Conservation (phyloP, 2,888 invertebrate genomes). For the Trichogramma evanescens region DNA sequence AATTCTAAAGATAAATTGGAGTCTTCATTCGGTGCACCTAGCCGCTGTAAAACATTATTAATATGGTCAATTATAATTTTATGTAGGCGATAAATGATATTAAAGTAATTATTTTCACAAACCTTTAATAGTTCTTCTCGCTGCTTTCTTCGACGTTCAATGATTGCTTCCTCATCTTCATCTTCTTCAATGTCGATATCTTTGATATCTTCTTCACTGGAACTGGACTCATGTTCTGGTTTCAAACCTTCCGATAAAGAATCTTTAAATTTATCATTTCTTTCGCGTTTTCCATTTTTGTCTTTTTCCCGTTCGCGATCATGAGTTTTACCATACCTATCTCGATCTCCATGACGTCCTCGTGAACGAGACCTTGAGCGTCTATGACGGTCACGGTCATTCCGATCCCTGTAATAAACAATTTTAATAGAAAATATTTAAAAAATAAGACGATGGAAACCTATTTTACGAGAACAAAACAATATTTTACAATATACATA, state of each 20-base stretch:
- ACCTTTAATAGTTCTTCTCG: constrained; percentile 83
- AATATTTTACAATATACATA: constrained; percentile 19
- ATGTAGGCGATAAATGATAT: not conserved
- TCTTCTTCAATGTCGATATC: constrained; percentile 76
- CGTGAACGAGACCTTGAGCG: constrained; percentile 28
- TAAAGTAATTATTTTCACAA: not conserved
- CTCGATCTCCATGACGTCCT: constrained; percentile 41
- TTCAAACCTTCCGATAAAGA: constrained; percentile 76
- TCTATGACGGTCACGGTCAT: constrained; percentile 31
- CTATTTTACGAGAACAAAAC: too few species aligned
- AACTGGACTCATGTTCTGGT: constrained; percentile 57
- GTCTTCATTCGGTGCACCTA: constrained; percentile 56
- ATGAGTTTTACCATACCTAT: constrained; percentile 39
- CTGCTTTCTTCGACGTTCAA: constrained; percentile 78
- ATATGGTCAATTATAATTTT: not conserved
- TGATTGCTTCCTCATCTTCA: constrained; percentile 88
- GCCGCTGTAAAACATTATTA: constrained; percentile 43
- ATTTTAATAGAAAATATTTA: not conserved
- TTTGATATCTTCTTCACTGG: constrained; percentile 62
- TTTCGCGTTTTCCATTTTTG: constrained; percentile 43
- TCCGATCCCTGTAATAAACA: constrained; percentile 12
- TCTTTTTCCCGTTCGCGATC: constrained; percentile 46
- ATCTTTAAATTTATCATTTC: constrained; percentile 58
- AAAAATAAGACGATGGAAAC: too few species aligned
- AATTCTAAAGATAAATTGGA: constrained; percentile 45